phyloP scores from a whole-genome alignment of 2,888 invertebrate genomes.

The Lycocerus yunnanus region DNA sequence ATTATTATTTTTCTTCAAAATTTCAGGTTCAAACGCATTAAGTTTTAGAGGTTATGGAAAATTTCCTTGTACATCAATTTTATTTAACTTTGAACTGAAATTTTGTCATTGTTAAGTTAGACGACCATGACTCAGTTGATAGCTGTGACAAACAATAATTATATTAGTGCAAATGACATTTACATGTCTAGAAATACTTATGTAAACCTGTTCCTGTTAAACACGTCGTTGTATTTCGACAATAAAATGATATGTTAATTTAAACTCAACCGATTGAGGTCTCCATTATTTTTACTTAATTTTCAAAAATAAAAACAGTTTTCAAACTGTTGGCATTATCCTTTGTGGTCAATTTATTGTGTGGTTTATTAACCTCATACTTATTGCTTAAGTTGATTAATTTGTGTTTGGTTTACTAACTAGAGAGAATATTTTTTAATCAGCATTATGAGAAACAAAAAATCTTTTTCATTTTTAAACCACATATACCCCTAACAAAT shows the following conservation, averaged over 20 bases:
- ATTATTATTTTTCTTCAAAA: background rate
- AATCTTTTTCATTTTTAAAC: background rate
- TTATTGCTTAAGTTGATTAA: background rate
- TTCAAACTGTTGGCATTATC: background rate
- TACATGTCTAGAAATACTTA: background rate
- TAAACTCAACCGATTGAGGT: background rate
- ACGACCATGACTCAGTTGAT: background rate
- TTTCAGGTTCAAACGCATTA: background rate
- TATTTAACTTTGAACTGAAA: background rate
- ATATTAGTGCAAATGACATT: background rate
- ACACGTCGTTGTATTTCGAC: background rate
- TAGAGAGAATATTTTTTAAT: background rate
- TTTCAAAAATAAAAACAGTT: background rate
- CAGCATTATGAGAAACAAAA: background rate
- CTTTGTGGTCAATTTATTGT: background rate
- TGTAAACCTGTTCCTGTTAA: background rate
- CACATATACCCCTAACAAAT: background rate
- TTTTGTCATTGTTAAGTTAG: background rate
- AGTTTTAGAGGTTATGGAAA: background rate
- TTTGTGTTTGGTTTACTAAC: background rate
- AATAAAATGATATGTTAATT: background rate
- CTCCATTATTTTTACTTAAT: background rate
- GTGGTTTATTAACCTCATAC: background rate
- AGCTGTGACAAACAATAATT: background rate
- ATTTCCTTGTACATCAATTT: background rate